Conservation (phyloP, 2,888 invertebrate species). For the Seira ritae region DNA sequence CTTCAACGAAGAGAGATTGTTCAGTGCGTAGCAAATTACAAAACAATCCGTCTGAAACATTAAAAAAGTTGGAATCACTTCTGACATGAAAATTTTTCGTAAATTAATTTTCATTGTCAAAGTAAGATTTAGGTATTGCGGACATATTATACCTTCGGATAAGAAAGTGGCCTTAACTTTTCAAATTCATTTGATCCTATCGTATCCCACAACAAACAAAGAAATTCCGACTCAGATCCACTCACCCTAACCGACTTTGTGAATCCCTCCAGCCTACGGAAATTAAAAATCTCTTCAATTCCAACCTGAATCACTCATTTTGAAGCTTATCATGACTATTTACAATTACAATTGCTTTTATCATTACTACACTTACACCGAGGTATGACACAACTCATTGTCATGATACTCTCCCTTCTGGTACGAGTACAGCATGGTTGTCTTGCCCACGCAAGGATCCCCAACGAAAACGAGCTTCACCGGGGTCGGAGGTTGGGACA, state of each 20-base stretch:
- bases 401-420: conserved; percentile 88
- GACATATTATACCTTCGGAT: conserved; percentile 50
- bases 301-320: not conserved
- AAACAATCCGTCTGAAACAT: conserved; percentile 88
- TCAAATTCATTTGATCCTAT: conserved; percentile 75
- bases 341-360: conserved; percentile 2
- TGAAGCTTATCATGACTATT: too few relatives aligned
- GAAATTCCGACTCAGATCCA: conserved; percentile 83
- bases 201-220: conserved; percentile 92
- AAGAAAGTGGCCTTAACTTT: conserved; percentile 57
- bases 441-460: conserved; percentile 94
- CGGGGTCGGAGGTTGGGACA: conserved; percentile 18
- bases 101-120: not conserved
- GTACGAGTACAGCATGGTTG: conserved; percentile 91
- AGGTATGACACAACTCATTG: conserved; percentile 83
- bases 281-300: conserved; percentile 11
- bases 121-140: not conserved
- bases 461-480: conserved; percentile 91
- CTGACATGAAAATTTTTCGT: not conserved
- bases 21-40: conserved; percentile 89
- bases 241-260: conserved; percentile 85
- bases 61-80: conserved; percentile 1
- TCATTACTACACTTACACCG: conserved; percentile 83
- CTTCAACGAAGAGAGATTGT: conserved; percentile 86
- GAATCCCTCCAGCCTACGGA: conserved; percentile 89